Conservation (phyloP, 2,888 invertebrate genomes). For the Pandemis corylana region DNA sequence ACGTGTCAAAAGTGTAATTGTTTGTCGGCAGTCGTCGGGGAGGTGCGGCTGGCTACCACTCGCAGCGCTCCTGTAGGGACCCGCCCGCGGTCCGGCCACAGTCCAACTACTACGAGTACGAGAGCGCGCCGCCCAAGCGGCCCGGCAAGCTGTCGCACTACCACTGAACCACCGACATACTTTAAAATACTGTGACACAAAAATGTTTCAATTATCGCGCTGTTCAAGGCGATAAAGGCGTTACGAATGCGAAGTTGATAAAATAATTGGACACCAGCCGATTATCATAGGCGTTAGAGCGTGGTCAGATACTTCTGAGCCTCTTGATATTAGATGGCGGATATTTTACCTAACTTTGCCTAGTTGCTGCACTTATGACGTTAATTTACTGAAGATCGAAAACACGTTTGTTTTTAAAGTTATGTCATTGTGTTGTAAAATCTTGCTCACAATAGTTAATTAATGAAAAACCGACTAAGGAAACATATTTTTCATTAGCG, state of each 20-base stretch:
- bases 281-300: background rate
- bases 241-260: too few species aligned
- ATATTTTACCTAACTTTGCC: too few species aligned
- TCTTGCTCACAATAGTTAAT: background rate
- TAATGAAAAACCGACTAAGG: background rate
- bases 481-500: background rate
- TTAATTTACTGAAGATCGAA: background rate
- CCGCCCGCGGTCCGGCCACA: slow-evolving; percentile 85
- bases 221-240: too few species aligned
- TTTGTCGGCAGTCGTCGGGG: slow-evolving; percentile 69
- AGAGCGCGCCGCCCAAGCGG: slow-evolving; percentile 87
- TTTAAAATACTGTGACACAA: too few species aligned
- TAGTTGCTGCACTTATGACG: background rate
- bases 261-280: too few species aligned
- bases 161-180: slow-evolving; percentile 65
- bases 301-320: background rate
- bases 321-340: background rate
- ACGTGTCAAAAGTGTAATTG: background rate
- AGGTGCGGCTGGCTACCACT: slow-evolving; percentile 81
- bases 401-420: background rate
- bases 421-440: too few species aligned
- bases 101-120: slow-evolving; percentile 94
- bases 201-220: too few species aligned
- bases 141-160: slow-evolving; percentile 82
- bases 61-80: slow-evolving; percentile 86